Base-by-base conservation (phyloP, 2,888 invertebrate species). In the Myopa testacea region DNA sequence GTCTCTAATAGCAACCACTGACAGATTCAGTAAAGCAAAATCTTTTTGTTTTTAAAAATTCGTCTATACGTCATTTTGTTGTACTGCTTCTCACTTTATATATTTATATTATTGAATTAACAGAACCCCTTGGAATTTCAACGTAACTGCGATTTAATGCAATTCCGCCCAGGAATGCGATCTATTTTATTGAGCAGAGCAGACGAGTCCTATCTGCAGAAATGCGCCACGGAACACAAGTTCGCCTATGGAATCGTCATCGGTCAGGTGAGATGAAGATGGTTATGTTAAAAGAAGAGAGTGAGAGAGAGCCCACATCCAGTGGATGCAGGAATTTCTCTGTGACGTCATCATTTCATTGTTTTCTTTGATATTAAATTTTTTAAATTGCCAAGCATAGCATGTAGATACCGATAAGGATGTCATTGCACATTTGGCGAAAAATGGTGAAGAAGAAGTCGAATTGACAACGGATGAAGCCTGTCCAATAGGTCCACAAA, bases 341-440 rank as follows among this genome's bases (percentile, higher is more conserved):
- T 16, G 40, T 75, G 68, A 76, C 77, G 77, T 76, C 77, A 74
- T 77, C 68, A 70, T 40, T 70, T 60, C 34, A 34, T 34, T 63
- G 14, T 67, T 76, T 68, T 40, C 45, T 65, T 38, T 65, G 14
- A 71, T 38, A 1, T 75, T 62, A 14, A 4, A 50, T 45, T 50
- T 14, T 72, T 14, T 76, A 16, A 26, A 40, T 45, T 26, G 26
- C 34, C 52, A 62, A 4, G 4, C 75, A 50, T 12, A 89, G 89
- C 86, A 86, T 82, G 91, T 91, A 73, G 91, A 93, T 72, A 90
- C 90, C 55, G 91, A 92, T 78, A 93, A 93, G 85, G 95, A 95
- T 84, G 94, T 93, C 89, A 92, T 95, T 4, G 92, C 96, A 52
- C 95, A 96, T 86, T 90, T 96, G 85, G 94, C 95, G 55, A 93